Base-by-base conservation (phyloP, 2,797 vertebrate genomes). In the Melanotaenia pygmaea region DNA sequence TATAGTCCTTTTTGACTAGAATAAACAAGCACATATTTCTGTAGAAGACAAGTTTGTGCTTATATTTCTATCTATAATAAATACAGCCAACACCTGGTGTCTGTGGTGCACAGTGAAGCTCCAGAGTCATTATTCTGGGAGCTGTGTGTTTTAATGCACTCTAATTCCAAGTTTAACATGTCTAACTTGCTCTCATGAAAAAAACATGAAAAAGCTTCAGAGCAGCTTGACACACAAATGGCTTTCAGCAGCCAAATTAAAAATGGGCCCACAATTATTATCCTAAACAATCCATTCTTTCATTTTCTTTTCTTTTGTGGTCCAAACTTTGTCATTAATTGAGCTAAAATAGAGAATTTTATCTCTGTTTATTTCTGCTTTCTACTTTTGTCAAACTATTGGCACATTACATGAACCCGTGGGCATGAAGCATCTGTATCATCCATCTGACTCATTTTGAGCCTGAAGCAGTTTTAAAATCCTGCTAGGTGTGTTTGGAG, bases 301-400 rank as follows among this genome's bases (percentile, higher is more conserved):
- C 64, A 67, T 70, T 67, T 34, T 72, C 3, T 38, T 61, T 57
- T 69, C 70, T 76, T 65, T 32, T 32, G 5, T n/a, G 45, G 65
- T 59, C 43, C 63, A n/a, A 14, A 40, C 13, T 10, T 37, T n/a
- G 3, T 61, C 57, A 66, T 72, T 40, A 59, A 73, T 58, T 16
- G 28, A 79, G 50, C 68, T 66, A 14, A 18, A 58, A 81, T 56
- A 38, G 24, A 40, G 54, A 59, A 56, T 75, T 72, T 45, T 6
- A 32, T 32, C 32, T 32, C 32, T 32, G 32, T 32, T 32, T 32
- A 32, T 32, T 53, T 63, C 53, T 8, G 22, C 43, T 77, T 81
- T 86, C 70, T 80, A 35, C 58, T 76, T 79, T 74, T 80, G 35
- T 37, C 35, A 80, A 76, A 77, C 62, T 80, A 74, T 82, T 68